phyloP scores from a whole-genome alignment of 2,113 vertebrate species.

The Hydrolagus affinis region DNA sequence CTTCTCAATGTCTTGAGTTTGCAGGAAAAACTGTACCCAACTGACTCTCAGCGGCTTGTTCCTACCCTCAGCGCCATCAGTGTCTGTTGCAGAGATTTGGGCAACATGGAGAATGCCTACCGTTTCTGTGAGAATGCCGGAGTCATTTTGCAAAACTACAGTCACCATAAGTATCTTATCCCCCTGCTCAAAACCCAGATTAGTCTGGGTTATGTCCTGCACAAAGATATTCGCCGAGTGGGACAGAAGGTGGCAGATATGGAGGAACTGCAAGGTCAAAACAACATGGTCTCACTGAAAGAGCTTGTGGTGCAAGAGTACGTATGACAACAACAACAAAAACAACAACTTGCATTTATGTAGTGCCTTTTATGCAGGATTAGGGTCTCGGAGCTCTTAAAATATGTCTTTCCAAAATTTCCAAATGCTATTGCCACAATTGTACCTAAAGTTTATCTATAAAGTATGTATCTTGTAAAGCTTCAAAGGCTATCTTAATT shows the following conservation, averaged over 20 bases:
- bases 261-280: constrained; percentile 50
- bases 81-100: constrained; percentile 77
- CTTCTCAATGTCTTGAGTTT: constrained; percentile 59
- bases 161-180: constrained; percentile 55
- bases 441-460: too few species aligned
- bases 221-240: constrained; percentile 67
- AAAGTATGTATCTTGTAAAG: too few species aligned
- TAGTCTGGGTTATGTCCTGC: constrained; percentile 68
- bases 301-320: constrained; percentile 75
- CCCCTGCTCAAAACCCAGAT: constrained; percentile 72
- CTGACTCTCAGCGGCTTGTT: constrained; percentile 53
- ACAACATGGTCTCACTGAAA: constrained; percentile 62
- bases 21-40: constrained; percentile 68
- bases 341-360: too few species aligned
- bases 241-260: constrained; percentile 65
- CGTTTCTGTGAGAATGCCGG: constrained; percentile 62
- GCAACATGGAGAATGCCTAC: constrained; percentile 57
- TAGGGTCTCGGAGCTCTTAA: too few species aligned
- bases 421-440: too few species aligned
- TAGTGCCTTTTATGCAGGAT: too few species aligned
- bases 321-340: constrained; percentile 22
- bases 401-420: too few species aligned
- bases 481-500: too few species aligned
- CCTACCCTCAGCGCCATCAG: constrained; percentile 69
- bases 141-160: constrained; percentile 47